A percentile compares a stretch with the other conserved stretches of the same genome.
These are phyloP conservation scores for Zoanthus sansibaricus DNA, from an alignment of 92 coral and sea anemone species.

Conservation along the genomic window DNA sequence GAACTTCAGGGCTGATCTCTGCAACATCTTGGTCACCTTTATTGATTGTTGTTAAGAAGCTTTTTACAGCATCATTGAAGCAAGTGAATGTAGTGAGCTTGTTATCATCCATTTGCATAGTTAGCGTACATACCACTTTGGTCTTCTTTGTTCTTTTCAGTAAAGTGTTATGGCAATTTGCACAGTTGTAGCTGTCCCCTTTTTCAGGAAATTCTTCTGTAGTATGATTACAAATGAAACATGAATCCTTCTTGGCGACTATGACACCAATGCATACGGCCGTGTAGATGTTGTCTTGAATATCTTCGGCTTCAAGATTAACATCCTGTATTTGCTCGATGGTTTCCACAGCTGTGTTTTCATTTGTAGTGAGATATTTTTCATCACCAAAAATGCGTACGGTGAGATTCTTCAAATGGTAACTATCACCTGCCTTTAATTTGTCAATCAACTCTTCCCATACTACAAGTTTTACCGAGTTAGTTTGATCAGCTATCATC, in stretches of 20 bases:
- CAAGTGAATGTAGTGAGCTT: conserved; percentile 46
- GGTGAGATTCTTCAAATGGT: conserved; percentile 43
- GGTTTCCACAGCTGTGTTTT: conserved; percentile 26
- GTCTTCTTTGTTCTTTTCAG: conserved; percentile 25
- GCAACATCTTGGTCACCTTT: conserved; percentile 38
- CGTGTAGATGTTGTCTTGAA: conserved; percentile 46
- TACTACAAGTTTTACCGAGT: conserved; percentile 47
- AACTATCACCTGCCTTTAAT: conserved; percentile 51
- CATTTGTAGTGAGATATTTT: conserved; percentile 44
- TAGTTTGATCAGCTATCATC: conserved; percentile 52
- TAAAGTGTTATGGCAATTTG: conserved; percentile 32
- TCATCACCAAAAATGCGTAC: conserved; percentile 40
- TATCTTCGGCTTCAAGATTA: conserved; percentile 32
- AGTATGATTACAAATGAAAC: conserved; percentile 44
- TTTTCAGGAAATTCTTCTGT: conserved; percentile 29
- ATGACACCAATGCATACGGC: conserved; percentile 40
- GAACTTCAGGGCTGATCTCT: conserved; percentile 39
- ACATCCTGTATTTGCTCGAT: conserved; percentile 38
- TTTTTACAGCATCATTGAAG: conserved; percentile 48
- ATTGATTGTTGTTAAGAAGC: conserved; percentile 38
- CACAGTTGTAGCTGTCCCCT: conserved; percentile 32
- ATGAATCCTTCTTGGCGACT: conserved; percentile 32
- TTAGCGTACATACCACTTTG: conserved; percentile 36
- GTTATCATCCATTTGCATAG: conserved; percentile 29
- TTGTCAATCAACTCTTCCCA: conserved; percentile 49